Conservation (phyloP, 2,797 vertebrate genomes). For the Mallotus villosus region DNA sequence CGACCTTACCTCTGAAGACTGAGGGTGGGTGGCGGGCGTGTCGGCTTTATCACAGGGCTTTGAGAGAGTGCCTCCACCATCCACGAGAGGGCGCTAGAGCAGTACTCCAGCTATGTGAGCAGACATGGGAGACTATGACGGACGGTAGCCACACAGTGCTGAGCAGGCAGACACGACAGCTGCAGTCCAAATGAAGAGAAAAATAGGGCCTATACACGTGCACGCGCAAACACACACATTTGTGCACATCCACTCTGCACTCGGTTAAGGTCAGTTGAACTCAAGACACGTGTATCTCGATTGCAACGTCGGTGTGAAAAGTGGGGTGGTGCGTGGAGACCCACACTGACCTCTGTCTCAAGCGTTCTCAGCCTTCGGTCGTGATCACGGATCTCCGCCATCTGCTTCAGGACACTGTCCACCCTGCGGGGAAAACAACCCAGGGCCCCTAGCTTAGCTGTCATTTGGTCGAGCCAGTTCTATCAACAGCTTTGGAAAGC, state of each 20-base stretch:
- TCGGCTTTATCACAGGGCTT: conserved; percentile 69
- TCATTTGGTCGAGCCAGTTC: not conserved
- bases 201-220: conserved; percentile 23
- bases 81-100: conserved; percentile 79
- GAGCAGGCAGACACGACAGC: conserved; percentile 58
- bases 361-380: conserved; percentile 75
- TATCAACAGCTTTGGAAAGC: too few relatives aligned
- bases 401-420: conserved; percentile 80
- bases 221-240: not conserved
- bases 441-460: not conserved
- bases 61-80: conserved; percentile 76
- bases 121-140: conserved; percentile 25
- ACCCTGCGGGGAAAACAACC: conserved; percentile 67
- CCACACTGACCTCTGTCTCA: conserved; percentile 77
- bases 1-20: conserved; percentile 54
- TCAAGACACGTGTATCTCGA: not conserved
- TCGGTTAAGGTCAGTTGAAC: not conserved
- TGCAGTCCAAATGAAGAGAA: conserved; percentile 49
- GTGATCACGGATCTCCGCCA: conserved; percentile 77
- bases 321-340: not conserved
- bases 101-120: conserved; percentile 76
- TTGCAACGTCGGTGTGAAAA: conserved; percentile 3
- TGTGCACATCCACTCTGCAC: not conserved
- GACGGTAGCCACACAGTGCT: conserved; percentile 43
- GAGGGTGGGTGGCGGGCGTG: conserved; percentile 51